Evolutionary conservation across 2,113 vertebrate species (phyloP).

Genomic region (Azemiops feae): DNA sequence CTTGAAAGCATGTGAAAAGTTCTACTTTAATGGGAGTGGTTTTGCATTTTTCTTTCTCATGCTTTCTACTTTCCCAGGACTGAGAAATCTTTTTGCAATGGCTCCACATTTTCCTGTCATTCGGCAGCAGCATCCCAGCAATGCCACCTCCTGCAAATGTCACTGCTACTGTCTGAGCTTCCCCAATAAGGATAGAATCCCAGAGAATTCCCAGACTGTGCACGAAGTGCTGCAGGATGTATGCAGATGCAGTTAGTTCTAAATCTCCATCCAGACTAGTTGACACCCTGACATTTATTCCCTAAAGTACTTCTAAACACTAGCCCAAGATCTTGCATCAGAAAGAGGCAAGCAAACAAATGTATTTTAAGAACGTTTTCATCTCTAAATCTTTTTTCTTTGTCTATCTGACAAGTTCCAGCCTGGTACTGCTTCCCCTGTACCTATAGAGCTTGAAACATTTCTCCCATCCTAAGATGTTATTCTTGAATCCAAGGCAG

Average conservation of each 20-base stretch:
- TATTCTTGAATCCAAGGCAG: not conserved
- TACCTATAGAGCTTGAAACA: not conserved
- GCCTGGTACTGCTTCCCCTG: not conserved
- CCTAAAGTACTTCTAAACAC: not conserved
- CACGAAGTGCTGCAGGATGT: not conserved
- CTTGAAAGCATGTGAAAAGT: not conserved
- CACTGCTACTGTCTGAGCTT: not conserved
- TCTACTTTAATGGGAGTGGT: not conserved
- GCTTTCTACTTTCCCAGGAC: not conserved
- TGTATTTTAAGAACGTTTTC: not conserved
- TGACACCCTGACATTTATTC: not conserved
- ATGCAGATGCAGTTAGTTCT: not conserved
- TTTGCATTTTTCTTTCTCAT: not conserved
- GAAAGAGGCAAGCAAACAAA: not conserved
- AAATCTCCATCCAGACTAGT: not conserved
- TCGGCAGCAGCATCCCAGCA: not conserved
- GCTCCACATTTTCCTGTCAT: not conserved
- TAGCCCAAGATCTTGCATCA: not conserved
- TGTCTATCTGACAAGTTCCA: not conserved
- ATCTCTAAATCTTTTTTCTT: not conserved
- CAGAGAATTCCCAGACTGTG: not conserved
- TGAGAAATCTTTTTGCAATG: not conserved
- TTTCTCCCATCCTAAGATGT: not conserved
- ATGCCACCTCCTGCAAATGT: not conserved
- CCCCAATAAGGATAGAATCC: not conserved